Evolutionary conservation across 2,888 invertebrate genomes (phyloP), one percentile per base, ranked within the genome.

Genomic region (Elysia crispata): DNA sequence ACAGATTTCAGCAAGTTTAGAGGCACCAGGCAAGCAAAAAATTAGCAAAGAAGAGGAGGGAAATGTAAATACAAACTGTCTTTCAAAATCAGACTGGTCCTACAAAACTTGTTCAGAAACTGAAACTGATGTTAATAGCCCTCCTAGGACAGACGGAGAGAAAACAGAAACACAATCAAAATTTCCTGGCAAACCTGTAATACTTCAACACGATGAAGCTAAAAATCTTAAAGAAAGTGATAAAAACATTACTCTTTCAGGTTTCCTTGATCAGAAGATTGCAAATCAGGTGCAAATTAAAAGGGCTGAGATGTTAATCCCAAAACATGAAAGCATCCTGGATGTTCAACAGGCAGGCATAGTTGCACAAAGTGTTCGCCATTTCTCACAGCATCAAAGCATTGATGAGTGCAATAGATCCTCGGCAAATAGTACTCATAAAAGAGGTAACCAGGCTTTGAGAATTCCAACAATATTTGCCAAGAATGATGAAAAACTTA

Each of bases 391-490:
- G 33, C 28, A 41, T 49, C 64, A 41, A 50, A 13, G 25, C 3
- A 49, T 70, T 50, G 62, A 72, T 57, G 54, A 70, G 50, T 20
- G 69, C 6, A 67, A 30, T n/a, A 69, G 87, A 73, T 87, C 89
- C 1, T 83, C 86, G 5, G 84, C 89, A 31, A 89, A 89, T 82
- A 85, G 84, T 0, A 81, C 86, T 0, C 81, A 87, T 28, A 87
- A 84, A 69, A 80, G 87, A 41, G 88, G 88, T 3, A 82, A 83
- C 50, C 89, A 90, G 8, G 90, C 90, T 6, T 82, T 91, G 18
- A 82, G 88, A 62, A 86, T 91, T 67, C 91, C 90, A 57, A 85
- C 86, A 13, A 85, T 88, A 33, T 89, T 90, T 78, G 87, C 87
- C 11, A 87, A 85, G 86, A 62, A 77, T 81, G 41, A 85, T 84